A percentile compares a stretch with the other conserved stretches of the same genome.
Evolutionary conservation across 2,888 invertebrate genomes (phyloP).

Genomic region (Pseudoips prasinana): DNA sequence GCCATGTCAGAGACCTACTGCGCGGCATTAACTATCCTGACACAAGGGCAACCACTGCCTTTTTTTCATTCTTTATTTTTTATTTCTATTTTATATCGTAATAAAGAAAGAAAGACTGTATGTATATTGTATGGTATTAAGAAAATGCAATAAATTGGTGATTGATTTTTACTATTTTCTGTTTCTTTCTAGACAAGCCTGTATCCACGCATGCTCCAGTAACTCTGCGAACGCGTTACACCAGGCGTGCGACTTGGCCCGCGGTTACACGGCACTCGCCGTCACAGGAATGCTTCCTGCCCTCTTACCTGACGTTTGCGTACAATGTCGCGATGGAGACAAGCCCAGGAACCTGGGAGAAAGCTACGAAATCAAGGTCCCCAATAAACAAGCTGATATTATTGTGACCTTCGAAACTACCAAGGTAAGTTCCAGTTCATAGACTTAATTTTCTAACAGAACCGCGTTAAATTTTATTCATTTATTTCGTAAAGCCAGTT

Average conservation of each 20-base stretch:
- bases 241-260: slow-evolving; percentile 85
- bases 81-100: no score
- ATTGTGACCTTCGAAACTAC: slow-evolving; percentile 88
- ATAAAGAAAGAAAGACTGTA: no score
- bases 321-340: slow-evolving; percentile 78
- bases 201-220: slow-evolving; percentile 84
- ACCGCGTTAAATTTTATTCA: no score
- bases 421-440: slow-evolving; percentile 54
- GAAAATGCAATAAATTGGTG: no score
- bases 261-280: slow-evolving; percentile 86
- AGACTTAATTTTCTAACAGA: not conserved
- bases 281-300: slow-evolving; percentile 81
- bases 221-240: slow-evolving; percentile 61
- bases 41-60: no score
- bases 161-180: no score
- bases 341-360: slow-evolving; percentile 78
- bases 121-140: no score
- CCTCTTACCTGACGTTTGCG: slow-evolving; percentile 84
- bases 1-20: no score
- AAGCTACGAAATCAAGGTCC: slow-evolving; percentile 84
- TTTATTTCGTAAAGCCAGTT: no score
- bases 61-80: no score
- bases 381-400: slow-evolving; percentile 90
- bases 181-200: slow-evolving; percentile 82
- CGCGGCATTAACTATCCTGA: no score